Evolutionary conservation across 2,797 vertebrate genomes (phyloP), one percentile per base, ranked within the genome.

Genomic region (Fistularia commersonii): DNA sequence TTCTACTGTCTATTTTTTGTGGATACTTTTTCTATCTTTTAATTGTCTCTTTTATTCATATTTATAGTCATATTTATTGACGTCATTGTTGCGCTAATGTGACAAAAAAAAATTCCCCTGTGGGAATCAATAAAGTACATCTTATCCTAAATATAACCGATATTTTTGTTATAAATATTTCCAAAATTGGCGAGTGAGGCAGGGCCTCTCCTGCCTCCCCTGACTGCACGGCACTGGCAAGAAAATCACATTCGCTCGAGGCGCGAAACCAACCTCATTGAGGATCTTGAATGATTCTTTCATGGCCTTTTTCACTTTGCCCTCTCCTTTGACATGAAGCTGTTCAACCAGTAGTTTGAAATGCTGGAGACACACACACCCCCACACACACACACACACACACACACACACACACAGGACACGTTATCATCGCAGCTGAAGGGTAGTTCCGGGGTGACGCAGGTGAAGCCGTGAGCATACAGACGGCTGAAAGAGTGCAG

Each of bases 211-310:
- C n/a, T n/a, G n/a, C n/a, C n/a, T n/a, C n/a, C n/a, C n/a, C n/a
- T n/a, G n/a, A n/a, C n/a, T n/a, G n/a, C n/a, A n/a, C n/a, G n/a
- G n/a, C n/a, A n/a, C n/a, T n/a, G n/a, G n/a, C n/a, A n/a, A n/a
- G n/a, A n/a, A n/a, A n/a, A n/a, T n/a, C n/a, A n/a, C n/a, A n/a
- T n/a, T n/a, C n/a, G n/a, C n/a, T n/a, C n/a, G n/a, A n/a, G n/a
- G n/a, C n/a, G n/a, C n/a, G n/a, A n/a, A n/a, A 74, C 84, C 48
- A 41, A 96, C 96, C 95, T 96, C 90, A 23, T 92, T 90, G 40
- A 98, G 89, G 79, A 98, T 92, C 79, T 89, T 91, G 79, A 98
- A 98, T 50, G 96, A 94, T 72, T 98, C 96, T 7, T 83, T 91
- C 87, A 98, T 90, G 37, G 94, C 96, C 47, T 90, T 92, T 69